Conservation (phyloP, 2,797 vertebrate genomes). For the Aotus griseimembra region DNA sequence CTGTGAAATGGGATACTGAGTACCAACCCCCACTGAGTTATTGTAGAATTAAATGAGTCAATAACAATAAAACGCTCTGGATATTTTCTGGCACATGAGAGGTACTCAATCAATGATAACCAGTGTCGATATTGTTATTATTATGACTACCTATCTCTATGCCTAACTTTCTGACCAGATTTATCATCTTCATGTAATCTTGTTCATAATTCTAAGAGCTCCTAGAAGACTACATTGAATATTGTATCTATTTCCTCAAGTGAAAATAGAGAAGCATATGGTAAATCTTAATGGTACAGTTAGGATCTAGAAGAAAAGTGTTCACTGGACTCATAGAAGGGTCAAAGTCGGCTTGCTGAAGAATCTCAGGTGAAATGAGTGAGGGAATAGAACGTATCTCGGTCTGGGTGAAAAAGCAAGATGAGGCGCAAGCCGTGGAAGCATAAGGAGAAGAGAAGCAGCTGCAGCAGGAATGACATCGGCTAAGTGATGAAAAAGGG, state of each 20-base stretch:
- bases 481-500: neutral
- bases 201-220: neutral
- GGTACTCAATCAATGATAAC: neutral
- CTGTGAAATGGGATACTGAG: conserved; percentile 9
- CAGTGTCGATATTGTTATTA: neutral
- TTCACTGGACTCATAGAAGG: neutral
- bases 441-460: neutral
- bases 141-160: neutral
- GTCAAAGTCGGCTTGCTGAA: neutral
- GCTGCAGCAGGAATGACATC: neutral
- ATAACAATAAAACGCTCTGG: neutral
- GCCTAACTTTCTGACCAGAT: neutral
- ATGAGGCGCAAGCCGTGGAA: neutral
- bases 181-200: neutral
- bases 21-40: neutral
- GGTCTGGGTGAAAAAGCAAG: neutral
- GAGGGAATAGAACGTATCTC: neutral
- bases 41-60: neutral
- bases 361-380: neutral
- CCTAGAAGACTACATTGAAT: neutral
- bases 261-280: neutral
- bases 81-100: neutral
- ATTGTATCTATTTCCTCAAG: neutral
- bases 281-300: neutral
- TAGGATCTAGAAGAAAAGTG: neutral